Conservation (phyloP, 2,113 vertebrate genomes). For the Dasyornis broadbenti region DNA sequence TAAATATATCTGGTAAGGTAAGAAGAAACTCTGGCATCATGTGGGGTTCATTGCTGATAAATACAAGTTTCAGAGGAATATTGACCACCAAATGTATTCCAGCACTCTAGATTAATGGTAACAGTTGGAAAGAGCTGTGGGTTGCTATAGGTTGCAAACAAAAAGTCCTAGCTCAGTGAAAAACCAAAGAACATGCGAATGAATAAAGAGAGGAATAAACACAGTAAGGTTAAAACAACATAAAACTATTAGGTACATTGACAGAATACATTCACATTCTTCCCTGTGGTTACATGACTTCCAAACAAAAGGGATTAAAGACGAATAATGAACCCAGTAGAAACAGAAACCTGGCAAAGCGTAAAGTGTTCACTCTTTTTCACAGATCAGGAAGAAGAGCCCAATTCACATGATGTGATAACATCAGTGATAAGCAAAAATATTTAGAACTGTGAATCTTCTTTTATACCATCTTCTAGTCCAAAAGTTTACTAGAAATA, state of each 20-base stretch:
- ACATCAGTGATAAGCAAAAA: accelerated
- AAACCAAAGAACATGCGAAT: neutral
- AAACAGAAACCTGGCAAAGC: neutral
- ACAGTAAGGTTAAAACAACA: neutral
- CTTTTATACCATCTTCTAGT: neutral
- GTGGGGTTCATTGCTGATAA: neutral
- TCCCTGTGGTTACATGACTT: neutral
- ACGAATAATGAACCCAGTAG: neutral
- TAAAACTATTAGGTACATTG: neutral
- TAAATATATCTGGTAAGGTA: neutral
- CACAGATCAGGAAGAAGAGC: neutral
- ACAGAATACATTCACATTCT: neutral
- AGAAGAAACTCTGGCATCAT: neutral
- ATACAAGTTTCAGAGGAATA: neutral
- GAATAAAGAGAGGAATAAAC: neutral
- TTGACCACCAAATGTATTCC: neutral
- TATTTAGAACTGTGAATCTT: neutral
- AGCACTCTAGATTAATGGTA: neutral
- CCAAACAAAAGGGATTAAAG: neutral
- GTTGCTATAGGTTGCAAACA: neutral
- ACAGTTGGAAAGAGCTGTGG: neutral
- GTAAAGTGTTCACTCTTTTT: neutral
- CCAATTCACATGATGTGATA: neutral
- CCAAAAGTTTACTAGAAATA: neutral
- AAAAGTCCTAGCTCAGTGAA: neutral